Evolutionary conservation across 2,797 vertebrate species (phyloP).

Genomic region (Rhadinocentrus ornatus): DNA sequence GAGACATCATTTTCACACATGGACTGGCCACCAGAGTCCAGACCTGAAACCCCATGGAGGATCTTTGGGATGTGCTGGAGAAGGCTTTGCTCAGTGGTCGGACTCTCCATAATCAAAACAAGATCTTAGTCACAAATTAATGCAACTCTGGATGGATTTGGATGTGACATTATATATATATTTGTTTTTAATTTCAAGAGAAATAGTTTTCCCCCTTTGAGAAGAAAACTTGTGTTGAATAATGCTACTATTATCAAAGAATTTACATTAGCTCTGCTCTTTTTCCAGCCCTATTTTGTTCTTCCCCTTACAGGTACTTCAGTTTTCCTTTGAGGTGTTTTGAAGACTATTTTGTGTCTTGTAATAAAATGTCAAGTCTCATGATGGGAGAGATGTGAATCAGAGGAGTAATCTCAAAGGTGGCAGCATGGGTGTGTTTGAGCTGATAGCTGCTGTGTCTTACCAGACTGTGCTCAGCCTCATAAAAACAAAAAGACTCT

Average conservation of each 20-base stretch:
- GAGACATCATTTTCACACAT: no score
- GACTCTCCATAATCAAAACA: no score
- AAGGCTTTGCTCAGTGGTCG: no score
- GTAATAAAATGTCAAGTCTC: conserved; percentile 79
- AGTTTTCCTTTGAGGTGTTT: conserved; percentile 67
- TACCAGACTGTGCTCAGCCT: conserved; percentile 53
- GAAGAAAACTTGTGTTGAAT: conserved; percentile 7
- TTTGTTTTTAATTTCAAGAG: no score
- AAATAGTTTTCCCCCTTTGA: background rate
- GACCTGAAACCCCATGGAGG: no score
- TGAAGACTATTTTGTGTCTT: conserved; percentile 72
- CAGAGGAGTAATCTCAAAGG: conserved; percentile 72
- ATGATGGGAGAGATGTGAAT: conserved; percentile 72
- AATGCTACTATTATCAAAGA: conserved; percentile 18
- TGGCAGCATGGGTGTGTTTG: conserved; percentile 56
- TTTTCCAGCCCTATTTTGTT: conserved; percentile 29
- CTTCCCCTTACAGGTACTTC: conserved; percentile 31
- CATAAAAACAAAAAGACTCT: conserved; percentile 44
- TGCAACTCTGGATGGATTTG: no score
- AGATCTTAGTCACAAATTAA: no score
- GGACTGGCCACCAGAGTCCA: no score
- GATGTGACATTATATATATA: no score
- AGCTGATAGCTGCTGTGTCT: conserved; percentile 68
- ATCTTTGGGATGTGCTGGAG: no score
- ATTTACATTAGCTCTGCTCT: conserved; percentile 45